Evolutionary conservation across 2,797 vertebrate genomes (phyloP).

Genomic region (Onychomys leucogaster): DNA sequence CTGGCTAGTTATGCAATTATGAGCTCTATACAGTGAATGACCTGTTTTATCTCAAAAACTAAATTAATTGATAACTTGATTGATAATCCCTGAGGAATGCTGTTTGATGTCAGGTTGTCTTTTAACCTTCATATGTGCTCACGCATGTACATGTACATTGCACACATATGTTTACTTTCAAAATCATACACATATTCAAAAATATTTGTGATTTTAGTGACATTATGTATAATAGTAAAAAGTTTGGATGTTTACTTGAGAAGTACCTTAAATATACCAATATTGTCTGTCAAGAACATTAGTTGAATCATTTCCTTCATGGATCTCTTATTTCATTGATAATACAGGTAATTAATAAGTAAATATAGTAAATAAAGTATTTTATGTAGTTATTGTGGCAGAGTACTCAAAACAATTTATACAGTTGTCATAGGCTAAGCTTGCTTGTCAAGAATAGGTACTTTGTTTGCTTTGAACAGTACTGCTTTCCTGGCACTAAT

Average conservation of each 20-base stretch:
- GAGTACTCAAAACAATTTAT: not conserved
- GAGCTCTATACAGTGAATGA: not conserved
- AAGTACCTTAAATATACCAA: not conserved
- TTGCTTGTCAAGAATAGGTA: not conserved
- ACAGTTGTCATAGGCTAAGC: not conserved
- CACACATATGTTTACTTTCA: not conserved
- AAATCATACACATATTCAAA: not conserved
- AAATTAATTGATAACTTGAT: not conserved
- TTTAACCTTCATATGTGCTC: not conserved
- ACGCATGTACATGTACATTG: not conserved
- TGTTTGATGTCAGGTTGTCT: not conserved
- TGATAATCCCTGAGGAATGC: not conserved
- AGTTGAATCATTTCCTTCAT: not conserved
- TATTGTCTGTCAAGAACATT: constrained; percentile 3
- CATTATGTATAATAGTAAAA: not conserved
- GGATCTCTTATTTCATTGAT: not conserved
- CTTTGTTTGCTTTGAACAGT: not conserved
- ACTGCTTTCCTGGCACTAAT: not conserved
- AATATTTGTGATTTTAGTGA: not conserved
- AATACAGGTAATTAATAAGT: not conserved
- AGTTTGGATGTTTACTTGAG: not conserved
- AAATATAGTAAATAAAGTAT: not conserved
- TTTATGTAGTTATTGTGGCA: not conserved
- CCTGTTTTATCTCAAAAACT: not conserved
- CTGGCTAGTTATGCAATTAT: not conserved